A percentile compares a stretch with the other conserved stretches of the same genome.
phyloP scores from a whole-genome alignment of 2,888 invertebrate species.

The Caenorhabditis sp. region DNA sequence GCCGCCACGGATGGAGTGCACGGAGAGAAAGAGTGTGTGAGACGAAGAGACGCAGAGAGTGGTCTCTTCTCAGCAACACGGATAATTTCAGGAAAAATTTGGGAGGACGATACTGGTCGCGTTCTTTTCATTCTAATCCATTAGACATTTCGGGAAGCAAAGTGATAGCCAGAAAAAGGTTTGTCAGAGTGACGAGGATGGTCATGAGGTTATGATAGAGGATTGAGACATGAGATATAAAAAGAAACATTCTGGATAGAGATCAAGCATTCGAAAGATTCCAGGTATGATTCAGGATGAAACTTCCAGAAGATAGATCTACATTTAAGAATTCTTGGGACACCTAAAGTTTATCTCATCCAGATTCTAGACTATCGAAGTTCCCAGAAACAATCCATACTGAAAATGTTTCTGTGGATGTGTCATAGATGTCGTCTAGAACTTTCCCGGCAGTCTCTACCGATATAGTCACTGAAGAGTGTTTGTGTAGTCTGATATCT shows the following conservation, averaged over 20 bases:
- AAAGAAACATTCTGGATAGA: conserved; percentile 17
- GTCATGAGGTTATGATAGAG: conserved; percentile 6
- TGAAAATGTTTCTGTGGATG: not conserved
- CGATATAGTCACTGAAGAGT: too few relatives aligned
- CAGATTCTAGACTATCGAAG: not conserved
- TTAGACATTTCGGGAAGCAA: conserved; percentile 39
- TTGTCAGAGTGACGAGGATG: conserved; percentile 31
- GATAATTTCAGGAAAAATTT: conserved; percentile 38
- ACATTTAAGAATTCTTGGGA: conserved; percentile 6
- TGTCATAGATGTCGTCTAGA: not conserved
- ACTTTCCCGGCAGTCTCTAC: not conserved
- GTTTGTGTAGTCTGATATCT: too few relatives aligned
- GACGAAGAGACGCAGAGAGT: conserved; percentile 42
- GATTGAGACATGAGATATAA: conserved; percentile 19
- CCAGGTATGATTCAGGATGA: conserved; percentile 6
- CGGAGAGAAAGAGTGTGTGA: conserved; percentile 19
- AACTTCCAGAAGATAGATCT: not conserved
- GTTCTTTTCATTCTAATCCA: conserved; percentile 48
- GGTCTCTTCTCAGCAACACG: conserved; percentile 16
- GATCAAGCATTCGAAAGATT: conserved; percentile 1
- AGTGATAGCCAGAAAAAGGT: conserved; percentile 39
- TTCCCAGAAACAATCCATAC: not conserved
- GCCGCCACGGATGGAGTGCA: conserved; percentile 7
- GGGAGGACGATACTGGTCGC: conserved; percentile 13
- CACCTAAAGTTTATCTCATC: not conserved